phyloP scores from a whole-genome alignment of 92 coral and sea anemone genomes.

The Meandrina meandrites region DNA sequence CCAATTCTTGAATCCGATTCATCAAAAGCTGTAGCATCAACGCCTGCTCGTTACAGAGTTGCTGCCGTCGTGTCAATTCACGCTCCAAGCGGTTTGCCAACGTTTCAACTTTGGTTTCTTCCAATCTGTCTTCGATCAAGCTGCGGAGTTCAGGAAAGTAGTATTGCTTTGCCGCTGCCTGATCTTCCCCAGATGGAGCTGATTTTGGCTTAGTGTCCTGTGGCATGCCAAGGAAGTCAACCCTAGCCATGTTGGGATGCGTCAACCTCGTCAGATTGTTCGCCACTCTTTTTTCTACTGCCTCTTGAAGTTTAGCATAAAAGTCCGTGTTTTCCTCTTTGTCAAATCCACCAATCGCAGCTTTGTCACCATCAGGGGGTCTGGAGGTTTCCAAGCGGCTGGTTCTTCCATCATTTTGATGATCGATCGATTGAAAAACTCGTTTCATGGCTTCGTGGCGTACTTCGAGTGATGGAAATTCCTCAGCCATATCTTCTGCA shows the following conservation, averaged over 20 bases:
- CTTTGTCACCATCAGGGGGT: conserved; percentile 8
- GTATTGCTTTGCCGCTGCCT: conserved; percentile 10
- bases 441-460: conserved; percentile 47
- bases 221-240: conserved; percentile 9
- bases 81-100: conserved; percentile 68
- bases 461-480: conserved; percentile 22
- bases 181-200: conserved; percentile 21
- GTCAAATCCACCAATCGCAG: conserved; percentile 12
- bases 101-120: conserved; percentile 67
- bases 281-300: conserved; percentile 42
- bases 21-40: conserved; percentile 56
- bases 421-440: conserved; percentile 28
- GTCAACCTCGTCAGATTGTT: conserved; percentile 30
- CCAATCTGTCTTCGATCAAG: conserved; percentile 56
- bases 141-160: conserved; percentile 49
- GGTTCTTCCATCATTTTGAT: conserved; percentile 24
- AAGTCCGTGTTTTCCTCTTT: conserved; percentile 12
- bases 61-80: conserved; percentile 26
- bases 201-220: conserved; percentile 12
- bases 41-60: conserved; percentile 47
- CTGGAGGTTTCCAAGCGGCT: conserved; percentile 26
- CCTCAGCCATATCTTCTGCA: conserved; percentile 16
- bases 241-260: conserved; percentile 11
- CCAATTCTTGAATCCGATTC: conserved; percentile 67
- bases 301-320: conserved; percentile 28